Percentiles rank a stretch among this genome's conserved stretches.
phyloP scores from a whole-genome alignment of 2,888 invertebrate species.

The Caenorhabditis japonica region DNA sequence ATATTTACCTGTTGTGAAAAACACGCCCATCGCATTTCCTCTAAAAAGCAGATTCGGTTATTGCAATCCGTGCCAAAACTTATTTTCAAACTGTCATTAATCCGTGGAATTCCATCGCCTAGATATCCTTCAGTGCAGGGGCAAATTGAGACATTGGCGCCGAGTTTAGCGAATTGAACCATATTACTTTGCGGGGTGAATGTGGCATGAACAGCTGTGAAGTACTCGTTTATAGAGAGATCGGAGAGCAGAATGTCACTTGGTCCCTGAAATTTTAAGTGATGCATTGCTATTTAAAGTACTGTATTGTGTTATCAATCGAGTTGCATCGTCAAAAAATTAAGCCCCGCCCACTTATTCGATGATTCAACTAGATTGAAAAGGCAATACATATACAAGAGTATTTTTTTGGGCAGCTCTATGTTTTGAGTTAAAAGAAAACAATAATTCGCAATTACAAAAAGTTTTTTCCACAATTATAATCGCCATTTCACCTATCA shows the following conservation, averaged over 20 bases:
- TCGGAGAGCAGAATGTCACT: conserved; percentile 60
- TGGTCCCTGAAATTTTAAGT: conserved; percentile 53
- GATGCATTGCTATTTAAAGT: too few species aligned
- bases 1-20: conserved; percentile 74
- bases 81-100: conserved; percentile 60
- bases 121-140: conserved; percentile 76
- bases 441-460: background rate
- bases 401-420: background rate
- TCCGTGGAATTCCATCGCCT: conserved; percentile 72
- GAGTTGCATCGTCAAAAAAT: too few species aligned
- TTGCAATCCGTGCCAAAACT: conserved; percentile 77
- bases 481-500: too few species aligned
- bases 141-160: conserved; percentile 72
- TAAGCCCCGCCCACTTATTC: too few species aligned
- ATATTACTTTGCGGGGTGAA: conserved; percentile 66
- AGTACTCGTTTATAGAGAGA: conserved; percentile 45
- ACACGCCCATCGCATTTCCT: conserved; percentile 76
- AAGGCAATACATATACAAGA: too few species aligned
- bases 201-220: conserved; percentile 75
- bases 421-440: background rate
- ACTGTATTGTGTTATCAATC: too few species aligned
- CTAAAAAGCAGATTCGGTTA: conserved; percentile 72
- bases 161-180: conserved; percentile 56
- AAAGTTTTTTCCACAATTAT: too few species aligned
- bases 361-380: too few species aligned